These are phyloP conservation scores for Trachymyrmex cornetzi DNA, from an alignment of 1,140 invertebrate genomes.

Conservation along the genomic window DNA sequence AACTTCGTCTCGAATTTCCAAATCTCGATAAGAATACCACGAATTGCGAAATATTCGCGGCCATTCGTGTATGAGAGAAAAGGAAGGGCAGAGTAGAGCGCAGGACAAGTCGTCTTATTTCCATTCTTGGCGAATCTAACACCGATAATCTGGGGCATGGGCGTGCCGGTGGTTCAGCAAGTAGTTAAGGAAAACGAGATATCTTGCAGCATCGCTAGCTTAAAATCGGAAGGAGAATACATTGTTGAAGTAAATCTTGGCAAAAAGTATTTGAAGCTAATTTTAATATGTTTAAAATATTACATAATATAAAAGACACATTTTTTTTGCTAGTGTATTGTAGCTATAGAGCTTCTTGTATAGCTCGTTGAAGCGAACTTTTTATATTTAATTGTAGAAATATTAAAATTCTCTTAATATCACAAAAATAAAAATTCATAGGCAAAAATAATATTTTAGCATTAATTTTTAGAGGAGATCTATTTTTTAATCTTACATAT, in stretches of 20 bases:
- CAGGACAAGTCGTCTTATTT: constrained; percentile 29
- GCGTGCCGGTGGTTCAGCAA: not conserved
- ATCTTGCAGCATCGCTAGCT: not conserved
- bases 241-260: not conserved
- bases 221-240: not conserved
- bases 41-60: constrained; percentile 43
- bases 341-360: not conserved
- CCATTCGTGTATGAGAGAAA: not conserved
- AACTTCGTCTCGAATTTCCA: constrained; percentile 52
- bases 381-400: not conserved
- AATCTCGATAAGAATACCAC: constrained; percentile 60
- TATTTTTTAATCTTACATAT: too few relatives aligned
- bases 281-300: not conserved
- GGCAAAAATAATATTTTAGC: too few relatives aligned
- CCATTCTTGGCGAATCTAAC: constrained; percentile 40
- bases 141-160: constrained; percentile 36
- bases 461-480: too few relatives aligned
- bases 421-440: too few relatives aligned
- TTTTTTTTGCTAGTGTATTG: not conserved
- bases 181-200: constrained; percentile 5
- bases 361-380: not conserved
- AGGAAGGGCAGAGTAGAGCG: not conserved
- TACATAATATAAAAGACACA: not conserved
- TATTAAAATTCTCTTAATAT: too few relatives aligned
- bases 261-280: not conserved